Evolutionary conservation across 2,797 vertebrate genomes (phyloP), one percentile per base, ranked within the genome.

Genomic region (Crenichthys baileyi): DNA sequence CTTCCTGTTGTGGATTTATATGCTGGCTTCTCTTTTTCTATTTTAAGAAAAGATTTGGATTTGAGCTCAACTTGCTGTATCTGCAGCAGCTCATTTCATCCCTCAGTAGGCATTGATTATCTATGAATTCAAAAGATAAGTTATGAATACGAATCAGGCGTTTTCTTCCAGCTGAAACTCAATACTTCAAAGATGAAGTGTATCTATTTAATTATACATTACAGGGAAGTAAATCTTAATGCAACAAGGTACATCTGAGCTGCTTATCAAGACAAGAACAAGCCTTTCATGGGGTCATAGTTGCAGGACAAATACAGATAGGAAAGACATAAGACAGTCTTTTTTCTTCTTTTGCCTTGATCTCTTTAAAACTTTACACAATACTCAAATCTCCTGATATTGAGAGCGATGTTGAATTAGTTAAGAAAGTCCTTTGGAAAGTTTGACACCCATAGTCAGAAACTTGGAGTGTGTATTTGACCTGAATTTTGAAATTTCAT

Each of bases 31-130:
- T 81, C 51, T 65, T 92, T 82, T 88, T 79, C 44, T 81, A 76
- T 89, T 91, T 90, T 75, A 72, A 78, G 87, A 74, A 89, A 92
- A 88, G 88, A 87, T 93, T 92, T 93, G 84, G 89, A 88, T 90
- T 93, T 84, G 85, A 88, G 89, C 79, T 92, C 80, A 81, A 86
- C 82, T 88, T 90, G 80, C 87, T 82, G 79, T 83, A 91, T 90
- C 85, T 85, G 83, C 89, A 86, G 88, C 79, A 91, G 84, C 93
- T 95, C 87, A 95, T 94, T 95, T 95, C 94, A 95, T 95, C 92
- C 93, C 90, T 94, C 94, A 93, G 92, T 90, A 91, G 92, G 86
- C 93, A 94, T 94, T 86, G 94, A 95, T 95, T 95, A 93, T 91
- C 93, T 92, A 91, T 93, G 92, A 93, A 94, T 94, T 93, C 87